Percentiles rank a stretch among this genome's conserved stretches.
Evolutionary conservation across 2,797 vertebrate genomes (phyloP).

Genomic region (Periophthalmus magnuspinnatus): DNA sequence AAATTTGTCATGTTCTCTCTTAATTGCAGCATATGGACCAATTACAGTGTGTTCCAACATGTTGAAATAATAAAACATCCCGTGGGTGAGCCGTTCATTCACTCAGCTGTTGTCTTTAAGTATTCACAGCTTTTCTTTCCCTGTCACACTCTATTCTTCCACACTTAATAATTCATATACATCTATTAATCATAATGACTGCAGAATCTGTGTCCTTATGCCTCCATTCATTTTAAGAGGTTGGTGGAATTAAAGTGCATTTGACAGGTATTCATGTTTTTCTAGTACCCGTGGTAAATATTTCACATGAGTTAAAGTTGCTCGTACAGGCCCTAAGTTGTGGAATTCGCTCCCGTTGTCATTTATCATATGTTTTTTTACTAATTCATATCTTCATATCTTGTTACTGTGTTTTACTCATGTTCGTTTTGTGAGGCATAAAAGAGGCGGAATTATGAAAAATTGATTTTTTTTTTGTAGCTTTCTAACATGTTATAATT

Average conservation of each 20-base stretch:
- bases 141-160: conserved; percentile 1
- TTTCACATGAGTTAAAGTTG: no score
- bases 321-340: no score
- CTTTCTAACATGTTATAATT: no score
- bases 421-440: no score
- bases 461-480: no score
- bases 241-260: not conserved
- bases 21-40: not conserved
- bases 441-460: no score
- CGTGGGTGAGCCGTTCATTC: not conserved
- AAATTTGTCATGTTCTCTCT: not conserved
- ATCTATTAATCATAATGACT: conserved; percentile 13
- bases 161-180: not conserved
- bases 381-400: no score
- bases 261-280: no score
- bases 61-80: conserved; percentile 4
- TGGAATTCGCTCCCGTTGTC: no score
- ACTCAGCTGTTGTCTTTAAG: conserved; percentile 9
- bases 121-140: conserved; percentile 7
- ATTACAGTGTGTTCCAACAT: conserved; percentile 7
- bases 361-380: no score
- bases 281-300: no score
- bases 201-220: not conserved
- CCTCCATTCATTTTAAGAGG: not conserved
- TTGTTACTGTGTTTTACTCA: no score